Evolutionary conservation across 2,797 vertebrate genomes (phyloP), one percentile per base, ranked within the genome.

Genomic region (Gymnopithys bicolor): DNA sequence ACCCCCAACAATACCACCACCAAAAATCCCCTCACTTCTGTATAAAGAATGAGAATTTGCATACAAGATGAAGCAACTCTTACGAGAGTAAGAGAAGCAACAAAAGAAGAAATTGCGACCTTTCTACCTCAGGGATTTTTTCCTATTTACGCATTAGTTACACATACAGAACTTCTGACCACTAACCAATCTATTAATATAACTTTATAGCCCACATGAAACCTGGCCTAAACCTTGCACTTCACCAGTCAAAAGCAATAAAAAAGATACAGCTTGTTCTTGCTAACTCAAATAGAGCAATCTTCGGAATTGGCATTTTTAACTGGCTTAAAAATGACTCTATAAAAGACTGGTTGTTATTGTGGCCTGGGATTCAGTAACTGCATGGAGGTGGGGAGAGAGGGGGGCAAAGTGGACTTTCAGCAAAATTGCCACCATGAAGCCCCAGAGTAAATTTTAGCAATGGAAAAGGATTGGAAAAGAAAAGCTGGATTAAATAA

Each of bases 221-320:
- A 92, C 73, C 55, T 10, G 19, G 91, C 55, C 87, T 93, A 94
- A 95, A 94, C 79, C 73, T 93, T 91, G 76, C 66, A 89, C 83
- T 95, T 90, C 2, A 0, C 74, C 83, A 94, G 91, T 88, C 45
- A 94, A 94, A 95, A 88, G 89, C 83, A 89, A 94, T 96, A 96
- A 94, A 97, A 94, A 94, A 94, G 91, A 90, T 95, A 96, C 95
- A 94, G 89, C 80, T 96, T 94, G 70, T 95, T 96, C 87, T 94
- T 77, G 56, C 52, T 93, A 94, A 82, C 80, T 94, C 63, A 91
- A 91, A 93, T 93, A 94, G 89, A 70, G 80, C 89, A 94, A 96
- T 94, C 82, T 77, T 84, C 74, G 58, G 70, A 94, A 95, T 94
- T 70, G 95, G 60, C 87, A 90, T 87, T 96, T 96, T 97, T 94